Conservation (phyloP, 2,888 invertebrate genomes). For the Melolontha melolontha region DNA sequence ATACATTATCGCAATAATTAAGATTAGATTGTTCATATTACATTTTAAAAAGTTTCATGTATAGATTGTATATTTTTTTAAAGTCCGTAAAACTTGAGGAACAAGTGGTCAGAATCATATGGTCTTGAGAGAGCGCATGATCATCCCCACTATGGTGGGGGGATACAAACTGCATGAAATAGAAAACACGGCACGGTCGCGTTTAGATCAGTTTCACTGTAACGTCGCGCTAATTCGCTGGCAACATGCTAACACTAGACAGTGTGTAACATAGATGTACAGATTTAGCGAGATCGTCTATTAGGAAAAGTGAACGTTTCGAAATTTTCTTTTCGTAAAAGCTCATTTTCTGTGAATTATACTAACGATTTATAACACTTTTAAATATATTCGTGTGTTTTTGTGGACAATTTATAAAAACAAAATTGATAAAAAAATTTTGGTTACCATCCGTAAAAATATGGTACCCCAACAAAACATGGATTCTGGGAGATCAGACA, state of each 20-base stretch:
- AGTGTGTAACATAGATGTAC: slow-evolving; percentile 47
- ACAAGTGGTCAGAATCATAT: slow-evolving; percentile 42
- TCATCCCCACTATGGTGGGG: slow-evolving; percentile 40
- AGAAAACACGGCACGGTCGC: slow-evolving; percentile 35
- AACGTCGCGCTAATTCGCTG: slow-evolving; percentile 63
- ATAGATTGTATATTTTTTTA: slow-evolving; percentile 14
- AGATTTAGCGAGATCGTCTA: slow-evolving; percentile 31
- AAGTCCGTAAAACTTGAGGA: slow-evolving; percentile 8
- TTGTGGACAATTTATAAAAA: slow-evolving; percentile 12
- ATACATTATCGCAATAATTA: no score
- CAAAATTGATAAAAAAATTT: slow-evolving; percentile 3
- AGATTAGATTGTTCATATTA: slow-evolving; percentile 17
- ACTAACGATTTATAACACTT: slow-evolving; percentile 16
- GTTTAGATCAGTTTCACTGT: slow-evolving; percentile 68
- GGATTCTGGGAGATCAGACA: slow-evolving; percentile 63
- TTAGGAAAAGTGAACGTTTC: slow-evolving; percentile 21
- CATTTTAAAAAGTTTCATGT: background rate
- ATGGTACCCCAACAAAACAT: slow-evolving; percentile 80
- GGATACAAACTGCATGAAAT: slow-evolving; percentile 33
- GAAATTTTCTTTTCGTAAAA: slow-evolving; percentile 4
- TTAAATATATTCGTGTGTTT: slow-evolving; percentile 43
- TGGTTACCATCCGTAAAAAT: slow-evolving; percentile 59
- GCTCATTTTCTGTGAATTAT: slow-evolving; percentile 12
- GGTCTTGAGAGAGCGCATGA: slow-evolving; percentile 38
- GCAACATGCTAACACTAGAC: slow-evolving; percentile 60